Base-by-base conservation (phyloP, 2,888 invertebrate genomes). In the Galerucella pusilla region DNA sequence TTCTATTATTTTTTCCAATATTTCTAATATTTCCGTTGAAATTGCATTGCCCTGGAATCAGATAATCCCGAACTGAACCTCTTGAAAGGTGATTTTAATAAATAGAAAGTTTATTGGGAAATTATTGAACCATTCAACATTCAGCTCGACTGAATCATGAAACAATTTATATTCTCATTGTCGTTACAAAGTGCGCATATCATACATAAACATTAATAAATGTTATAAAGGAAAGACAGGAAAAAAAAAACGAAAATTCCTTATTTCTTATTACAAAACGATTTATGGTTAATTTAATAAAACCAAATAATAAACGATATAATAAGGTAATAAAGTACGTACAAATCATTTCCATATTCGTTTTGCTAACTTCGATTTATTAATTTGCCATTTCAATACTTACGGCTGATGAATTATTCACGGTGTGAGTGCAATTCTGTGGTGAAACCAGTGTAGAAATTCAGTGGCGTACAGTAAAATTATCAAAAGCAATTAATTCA, bases 231-330 rank as follows among this genome's bases (percentile, higher is more conserved):
- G 46, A 69, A 69, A 12, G 25, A 10, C 20, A 20, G 20, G 42
- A 54, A 42, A 65, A 65, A 57, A 71, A 71, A 65, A 71, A 71
- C 3, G 57, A 2, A 46, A 65, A 71, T 57, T 71, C 59, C 65
- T 71, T 65, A 65, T 65, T 46, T 25, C 69, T 46, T 63, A 61
- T 70, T 70, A 70, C 64, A 54, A 63, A 70, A 57, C 73, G 63
- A 66, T 63, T 59, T 67, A 71, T 71, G 16, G 45, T 45, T 42
- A 65, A 64, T 57, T 64, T 76, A 76, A 76, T 74, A 71, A 76
- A 68, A 82, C 80, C 81, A 81, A 82, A 83, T 81, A 81, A 82
- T 83, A 81, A 81, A 83, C 79, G 79, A 81, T 78, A 79, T 81
- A 82, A 82, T 82, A 81, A 82, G 82, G 79, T 76, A 80, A 83